Percentiles rank a stretch among this genome's conserved stretches.
phyloP scores from a whole-genome alignment of 2,797 vertebrate genomes.

The Masticophis lateralis region DNA sequence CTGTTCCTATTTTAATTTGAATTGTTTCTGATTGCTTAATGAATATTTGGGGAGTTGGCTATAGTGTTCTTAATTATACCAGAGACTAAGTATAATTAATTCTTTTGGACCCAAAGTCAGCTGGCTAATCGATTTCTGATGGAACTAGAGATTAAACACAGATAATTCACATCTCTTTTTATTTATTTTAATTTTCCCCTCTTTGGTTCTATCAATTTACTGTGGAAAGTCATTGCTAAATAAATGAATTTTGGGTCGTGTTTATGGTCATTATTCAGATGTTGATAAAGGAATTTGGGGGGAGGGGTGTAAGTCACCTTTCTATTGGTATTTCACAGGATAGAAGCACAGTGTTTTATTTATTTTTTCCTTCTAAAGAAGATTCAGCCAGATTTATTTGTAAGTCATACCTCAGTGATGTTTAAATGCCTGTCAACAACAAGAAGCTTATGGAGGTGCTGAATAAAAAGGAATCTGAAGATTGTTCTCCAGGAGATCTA shows the following conservation, averaged over 20 bases:
- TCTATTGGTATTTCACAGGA: conserved; percentile 34
- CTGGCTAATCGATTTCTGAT: conserved; percentile 86
- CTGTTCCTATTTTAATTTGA: conserved; percentile 78
- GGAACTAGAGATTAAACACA: conserved; percentile 80
- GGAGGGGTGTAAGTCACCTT: conserved; percentile 32
- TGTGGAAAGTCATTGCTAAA: conserved; percentile 68
- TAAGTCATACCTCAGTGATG: conserved; percentile 50
- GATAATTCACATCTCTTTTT: conserved; percentile 76
- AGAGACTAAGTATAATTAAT: conserved; percentile 82
- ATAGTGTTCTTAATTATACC: conserved; percentile 82
- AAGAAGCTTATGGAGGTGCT: conserved; percentile 35
- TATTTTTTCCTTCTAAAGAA: conserved; percentile 42
- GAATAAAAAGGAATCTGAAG: conserved; percentile 22
- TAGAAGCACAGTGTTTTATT: conserved; percentile 25
- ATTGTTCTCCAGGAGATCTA: conserved; percentile 20
- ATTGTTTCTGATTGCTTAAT: conserved; percentile 81
- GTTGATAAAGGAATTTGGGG: conserved; percentile 59
- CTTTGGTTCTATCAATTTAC: conserved; percentile 70
- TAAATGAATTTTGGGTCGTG: conserved; percentile 68
- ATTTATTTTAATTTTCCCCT: conserved; percentile 71
- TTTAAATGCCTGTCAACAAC: conserved; percentile 44
- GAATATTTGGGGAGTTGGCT: conserved; percentile 81
- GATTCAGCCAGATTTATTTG: conserved; percentile 45
- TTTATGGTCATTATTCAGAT: conserved; percentile 64
- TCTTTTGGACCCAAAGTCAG: conserved; percentile 81